A percentile compares a stretch with the other conserved stretches of the same genome.
phyloP scores from a whole-genome alignment of 2,113 vertebrate genomes.

The Chionomys nivalis region DNA sequence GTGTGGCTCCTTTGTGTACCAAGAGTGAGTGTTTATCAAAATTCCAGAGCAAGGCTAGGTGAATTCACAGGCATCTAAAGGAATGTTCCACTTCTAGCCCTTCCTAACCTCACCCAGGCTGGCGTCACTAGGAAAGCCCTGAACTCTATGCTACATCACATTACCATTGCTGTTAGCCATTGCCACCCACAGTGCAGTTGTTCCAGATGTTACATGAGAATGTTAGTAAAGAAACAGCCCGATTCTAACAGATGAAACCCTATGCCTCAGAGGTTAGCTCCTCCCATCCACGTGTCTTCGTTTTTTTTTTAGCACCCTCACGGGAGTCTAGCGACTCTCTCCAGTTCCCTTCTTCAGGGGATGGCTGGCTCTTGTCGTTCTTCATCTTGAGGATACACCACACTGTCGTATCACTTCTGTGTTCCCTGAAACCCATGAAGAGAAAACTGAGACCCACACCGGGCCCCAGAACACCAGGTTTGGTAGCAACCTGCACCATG shows the following conservation, averaged over 20 bases:
- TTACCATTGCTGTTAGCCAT: too few species aligned
- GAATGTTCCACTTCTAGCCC: background rate
- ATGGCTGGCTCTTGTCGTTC: background rate
- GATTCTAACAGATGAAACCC: background rate
- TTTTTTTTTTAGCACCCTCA: background rate
- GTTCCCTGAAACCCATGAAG: background rate
- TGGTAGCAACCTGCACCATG: background rate
- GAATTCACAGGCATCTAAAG: background rate
- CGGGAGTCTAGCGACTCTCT: background rate
- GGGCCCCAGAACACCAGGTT: background rate
- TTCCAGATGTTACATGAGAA: constrained; percentile 11
- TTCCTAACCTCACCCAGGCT: background rate
- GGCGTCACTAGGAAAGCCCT: background rate
- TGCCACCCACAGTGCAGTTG: background rate
- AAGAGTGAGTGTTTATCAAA: background rate
- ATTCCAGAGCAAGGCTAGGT: background rate
- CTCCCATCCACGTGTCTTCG: background rate
- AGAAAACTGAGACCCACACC: background rate
- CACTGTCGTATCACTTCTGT: rapidly evolving
- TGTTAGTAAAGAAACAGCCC: background rate
- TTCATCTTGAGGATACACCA: background rate
- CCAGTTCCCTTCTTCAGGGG: background rate
- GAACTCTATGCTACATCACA: background rate
- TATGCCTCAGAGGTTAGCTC: background rate
- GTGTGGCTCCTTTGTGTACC: background rate